A percentile compares a stretch with the other conserved stretches of the same genome.
phyloP scores from a whole-genome alignment of 1,140 invertebrate species.

The Zaprionus lachaisei region DNA sequence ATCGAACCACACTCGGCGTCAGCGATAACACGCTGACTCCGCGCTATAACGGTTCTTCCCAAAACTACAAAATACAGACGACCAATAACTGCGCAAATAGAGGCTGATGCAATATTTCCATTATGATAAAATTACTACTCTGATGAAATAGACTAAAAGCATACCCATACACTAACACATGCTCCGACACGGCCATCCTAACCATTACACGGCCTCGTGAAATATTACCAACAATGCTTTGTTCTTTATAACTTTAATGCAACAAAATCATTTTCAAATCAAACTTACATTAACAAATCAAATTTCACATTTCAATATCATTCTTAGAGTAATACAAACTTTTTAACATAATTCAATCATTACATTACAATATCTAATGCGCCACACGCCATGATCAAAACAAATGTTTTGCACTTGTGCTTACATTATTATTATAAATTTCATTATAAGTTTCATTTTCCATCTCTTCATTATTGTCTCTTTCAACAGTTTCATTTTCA shows the following conservation, averaged over 20 bases:
- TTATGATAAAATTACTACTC: not conserved
- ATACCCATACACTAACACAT: not conserved
- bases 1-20: conserved; percentile 1
- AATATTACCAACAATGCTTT: not conserved
- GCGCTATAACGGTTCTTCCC: conserved; percentile 1
- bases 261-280: not conserved
- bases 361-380: not conserved
- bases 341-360: not conserved
- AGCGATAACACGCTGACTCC: not conserved
- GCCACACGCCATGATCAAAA: not conserved
- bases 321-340: no score
- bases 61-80: conserved; percentile 1
- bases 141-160: not conserved
- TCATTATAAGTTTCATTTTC: not conserved
- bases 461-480: no score
- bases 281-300: no score
- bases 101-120: conserved; percentile 4
- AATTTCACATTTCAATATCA: no score
- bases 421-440: conserved; percentile 20
- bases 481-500: no score
- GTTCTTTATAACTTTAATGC: no score
- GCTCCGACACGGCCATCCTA: not conserved
- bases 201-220: not conserved
- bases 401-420: conserved; percentile 23
- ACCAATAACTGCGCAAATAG: not conserved